Evolutionary conservation across 2,888 invertebrate species (phyloP).

Genomic region (Parapristionchus giblindavisi): DNA sequence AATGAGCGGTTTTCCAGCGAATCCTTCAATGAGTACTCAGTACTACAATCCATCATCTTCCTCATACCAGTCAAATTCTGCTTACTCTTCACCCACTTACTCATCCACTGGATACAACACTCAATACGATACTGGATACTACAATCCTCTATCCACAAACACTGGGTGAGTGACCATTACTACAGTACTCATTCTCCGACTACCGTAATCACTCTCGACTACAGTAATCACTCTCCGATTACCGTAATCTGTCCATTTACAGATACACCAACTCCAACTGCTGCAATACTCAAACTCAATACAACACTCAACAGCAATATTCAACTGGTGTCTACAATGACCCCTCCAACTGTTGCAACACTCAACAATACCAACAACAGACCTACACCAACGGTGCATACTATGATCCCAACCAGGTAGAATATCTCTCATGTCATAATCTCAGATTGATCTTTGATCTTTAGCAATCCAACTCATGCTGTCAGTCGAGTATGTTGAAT

Average conservation of each 20-base stretch:
- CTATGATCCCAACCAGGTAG: slow-evolving; percentile 23
- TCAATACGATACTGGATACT: slow-evolving; percentile 11
- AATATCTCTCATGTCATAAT: background rate
- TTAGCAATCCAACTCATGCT: slow-evolving; percentile 2
- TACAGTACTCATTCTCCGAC: background rate
- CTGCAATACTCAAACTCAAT: no score
- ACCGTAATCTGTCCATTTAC: no score
- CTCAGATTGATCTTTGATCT: background rate
- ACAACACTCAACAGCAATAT: no score
- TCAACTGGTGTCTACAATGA: no score
- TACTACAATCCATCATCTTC: slow-evolving; percentile 31
- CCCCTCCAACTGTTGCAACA: slow-evolving; percentile 12
- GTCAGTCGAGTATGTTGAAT: background rate
- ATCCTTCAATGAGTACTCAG: background rate
- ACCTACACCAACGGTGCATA: slow-evolving; percentile 1
- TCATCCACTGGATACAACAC: background rate
- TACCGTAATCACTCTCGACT: background rate
- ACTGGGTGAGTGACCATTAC: slow-evolving; percentile 13
- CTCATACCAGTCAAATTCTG: background rate
- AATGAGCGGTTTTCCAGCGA: background rate
- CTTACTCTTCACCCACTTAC: slow-evolving; percentile 3
- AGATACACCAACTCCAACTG: no score
- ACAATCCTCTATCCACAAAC: slow-evolving; percentile 32
- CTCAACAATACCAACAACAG: slow-evolving; percentile 14
- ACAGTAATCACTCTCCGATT: background rate